These are phyloP conservation scores for Subanguina moxae DNA, from an alignment of 1,140 invertebrate species.

Conservation along the genomic window DNA sequence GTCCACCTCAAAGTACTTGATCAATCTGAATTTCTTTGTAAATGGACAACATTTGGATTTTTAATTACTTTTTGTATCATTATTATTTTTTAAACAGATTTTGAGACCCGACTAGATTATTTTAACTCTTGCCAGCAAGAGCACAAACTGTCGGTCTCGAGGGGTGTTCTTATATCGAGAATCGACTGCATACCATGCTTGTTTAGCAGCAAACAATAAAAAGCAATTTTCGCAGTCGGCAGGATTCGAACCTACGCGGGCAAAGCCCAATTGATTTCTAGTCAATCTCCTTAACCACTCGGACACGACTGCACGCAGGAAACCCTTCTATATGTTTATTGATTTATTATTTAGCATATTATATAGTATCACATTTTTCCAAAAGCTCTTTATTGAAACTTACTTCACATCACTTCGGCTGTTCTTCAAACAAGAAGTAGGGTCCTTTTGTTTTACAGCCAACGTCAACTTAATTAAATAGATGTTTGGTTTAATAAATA, in stretches of 20 bases:
- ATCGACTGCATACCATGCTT: no score
- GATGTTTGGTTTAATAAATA: no score
- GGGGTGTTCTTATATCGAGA: no score
- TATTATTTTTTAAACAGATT: no score
- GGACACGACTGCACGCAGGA: slow-evolving; percentile 33
- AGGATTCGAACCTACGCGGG: slow-evolving; percentile 54
- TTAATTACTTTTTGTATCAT: no score
- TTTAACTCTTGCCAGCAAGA: no score
- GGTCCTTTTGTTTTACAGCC: slow-evolving; percentile 46
- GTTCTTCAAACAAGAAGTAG: slow-evolving; percentile 47
- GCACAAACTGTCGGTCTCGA: no score
- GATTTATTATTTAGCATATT: no score
- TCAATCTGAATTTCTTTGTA: slow-evolving; percentile 41
- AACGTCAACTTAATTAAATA: slow-evolving; percentile 26
- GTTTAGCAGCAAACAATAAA: no score
- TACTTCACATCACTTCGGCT: slow-evolving; percentile 57
- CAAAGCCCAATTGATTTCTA: slow-evolving; percentile 40
- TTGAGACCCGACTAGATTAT: no score
- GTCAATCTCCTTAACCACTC: slow-evolving; percentile 39
- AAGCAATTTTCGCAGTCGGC: slow-evolving; percentile 51
- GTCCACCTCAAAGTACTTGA: slow-evolving; percentile 56
- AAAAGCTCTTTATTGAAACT: slow-evolving; percentile 3
- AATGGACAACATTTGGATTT: no score
- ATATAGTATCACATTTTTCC: background rate
- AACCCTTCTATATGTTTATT: no score